Conservation (phyloP, 1,140 invertebrate species). For the Drosophila burlai region DNA sequence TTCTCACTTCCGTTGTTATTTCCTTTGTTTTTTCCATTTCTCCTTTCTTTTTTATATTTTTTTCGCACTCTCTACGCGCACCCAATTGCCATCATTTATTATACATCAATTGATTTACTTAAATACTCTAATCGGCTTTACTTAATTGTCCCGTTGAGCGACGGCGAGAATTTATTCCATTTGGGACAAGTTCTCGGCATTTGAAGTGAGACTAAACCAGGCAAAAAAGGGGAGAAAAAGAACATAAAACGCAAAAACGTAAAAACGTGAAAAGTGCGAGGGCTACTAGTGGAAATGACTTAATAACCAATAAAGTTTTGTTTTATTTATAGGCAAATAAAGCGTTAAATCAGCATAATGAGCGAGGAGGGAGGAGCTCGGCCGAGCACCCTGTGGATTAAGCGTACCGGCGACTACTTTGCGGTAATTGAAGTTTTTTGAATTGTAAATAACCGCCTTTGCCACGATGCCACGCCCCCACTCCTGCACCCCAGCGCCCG, state of each 20-base stretch:
- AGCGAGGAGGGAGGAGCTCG: neutral
- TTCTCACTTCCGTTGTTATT: neutral
- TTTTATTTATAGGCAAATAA: slow-evolving; percentile 69
- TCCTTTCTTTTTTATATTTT: neutral
- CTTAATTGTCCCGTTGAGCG: slow-evolving; percentile 22
- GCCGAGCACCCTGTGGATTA: slow-evolving; percentile 32
- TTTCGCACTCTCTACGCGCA: neutral
- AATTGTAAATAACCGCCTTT: slow-evolving; percentile 71
- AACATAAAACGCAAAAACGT: neutral
- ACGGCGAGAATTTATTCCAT: slow-evolving; percentile 9
- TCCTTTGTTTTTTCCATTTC: neutral
- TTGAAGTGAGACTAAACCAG: slow-evolving; percentile 5
- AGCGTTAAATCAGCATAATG: slow-evolving; percentile 74
- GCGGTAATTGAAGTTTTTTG: slow-evolving; percentile 75
- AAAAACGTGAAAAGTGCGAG: slow-evolving; percentile 3
- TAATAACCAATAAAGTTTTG: slow-evolving; percentile 72
- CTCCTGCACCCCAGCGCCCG: neutral
- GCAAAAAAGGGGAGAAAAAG: neutral
- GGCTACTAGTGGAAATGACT: slow-evolving; percentile 30
- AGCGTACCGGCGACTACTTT: slow-evolving; percentile 58
- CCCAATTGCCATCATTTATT: slow-evolving; percentile 22
- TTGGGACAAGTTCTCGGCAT: neutral
- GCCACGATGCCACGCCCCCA: too few relatives aligned
- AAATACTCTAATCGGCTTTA: slow-evolving; percentile 38
- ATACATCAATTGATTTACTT: slow-evolving; percentile 38